Percentiles rank a stretch among this genome's conserved stretches.
Conservation (phyloP, 1,140 invertebrate genomes). For the Phymorhynchus buccinoides region DNA sequence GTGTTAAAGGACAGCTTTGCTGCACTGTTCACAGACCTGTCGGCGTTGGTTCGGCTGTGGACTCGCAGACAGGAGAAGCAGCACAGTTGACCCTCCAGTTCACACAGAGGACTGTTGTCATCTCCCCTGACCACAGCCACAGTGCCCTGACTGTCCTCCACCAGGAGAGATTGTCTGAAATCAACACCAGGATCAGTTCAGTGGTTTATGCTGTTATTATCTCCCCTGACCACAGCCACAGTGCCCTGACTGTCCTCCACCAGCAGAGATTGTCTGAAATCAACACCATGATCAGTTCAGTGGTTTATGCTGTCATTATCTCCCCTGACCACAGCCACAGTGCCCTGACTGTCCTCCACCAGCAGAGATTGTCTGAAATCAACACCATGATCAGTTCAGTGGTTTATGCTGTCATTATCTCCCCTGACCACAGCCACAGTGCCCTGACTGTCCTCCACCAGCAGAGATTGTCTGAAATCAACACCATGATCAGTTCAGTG, state of each 20-base stretch:
- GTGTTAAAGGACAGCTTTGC: no score
- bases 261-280: background rate
- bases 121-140: conserved; percentile 8
- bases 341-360: conserved; percentile 36
- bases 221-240: conserved; percentile 10
- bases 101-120: background rate
- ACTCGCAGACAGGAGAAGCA: conserved; percentile 24
- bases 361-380: background rate
- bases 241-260: conserved; percentile 37
- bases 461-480: background rate
- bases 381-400: no score
- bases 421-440: conserved; percentile 21
- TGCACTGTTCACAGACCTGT: no score
- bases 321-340: conserved; percentile 11
- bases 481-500: no score
- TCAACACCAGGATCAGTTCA: no score
- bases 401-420: background rate
- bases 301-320: no score
- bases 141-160: conserved; percentile 37
- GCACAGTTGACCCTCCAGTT: background rate
- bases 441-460: conserved; percentile 36
- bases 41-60: conserved; percentile 26
- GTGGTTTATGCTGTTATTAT: no score
- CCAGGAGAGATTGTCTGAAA: background rate
- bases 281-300: no score